Base-by-base conservation (phyloP, 2,797 vertebrate species). In the Psittacula derbiana region DNA sequence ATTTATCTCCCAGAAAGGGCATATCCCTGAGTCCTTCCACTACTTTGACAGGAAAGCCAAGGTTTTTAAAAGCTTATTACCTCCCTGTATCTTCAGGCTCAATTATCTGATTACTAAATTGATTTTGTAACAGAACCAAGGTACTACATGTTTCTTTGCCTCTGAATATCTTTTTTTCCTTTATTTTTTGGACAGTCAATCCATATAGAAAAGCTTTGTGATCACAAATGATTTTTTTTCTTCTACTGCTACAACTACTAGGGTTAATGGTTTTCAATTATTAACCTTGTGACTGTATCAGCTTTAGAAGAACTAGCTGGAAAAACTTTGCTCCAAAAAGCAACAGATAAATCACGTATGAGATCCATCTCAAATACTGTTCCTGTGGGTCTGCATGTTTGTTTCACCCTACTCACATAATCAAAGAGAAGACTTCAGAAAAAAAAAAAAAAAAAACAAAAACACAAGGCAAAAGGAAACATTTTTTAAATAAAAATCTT, bases 71-170 rank as follows among this genome's bases (percentile, higher is more conserved):
- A 86, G 55, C 23, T 88, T 60, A 70, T 80, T 87, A 62, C 21
- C 91, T 80, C 12, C 19, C 33, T 73, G 15, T 58, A 55, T 58
- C 16, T 86, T 91, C 76, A 91, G 50, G 50, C 52, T 88, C 85
- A 92, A 66, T 95, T 95, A 87, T 16, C 19, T 90, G 67, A 95
- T 95, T 91, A 53, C 30, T 73, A 80, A 76, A 95, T 90, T 70
- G 92, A 91, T 94, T 92, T 82, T 95, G 79, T 80, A 95, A 80
- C 11, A 70, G 47, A 90, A 83, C 19, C 90, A 91, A 82, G 17
- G 87, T 62, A 89, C n/a, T 50, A 40, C 28, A 52, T 2, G 3
- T 66, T 90, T 86, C 66, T 75, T 72, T 72, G 18, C 14, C 20
- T 85, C 62, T 79, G 62, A 91, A 24, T 75, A 61, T 27, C 47